phyloP scores from a whole-genome alignment of 2,888 invertebrate species.

The Mythimna albipuncta region DNA sequence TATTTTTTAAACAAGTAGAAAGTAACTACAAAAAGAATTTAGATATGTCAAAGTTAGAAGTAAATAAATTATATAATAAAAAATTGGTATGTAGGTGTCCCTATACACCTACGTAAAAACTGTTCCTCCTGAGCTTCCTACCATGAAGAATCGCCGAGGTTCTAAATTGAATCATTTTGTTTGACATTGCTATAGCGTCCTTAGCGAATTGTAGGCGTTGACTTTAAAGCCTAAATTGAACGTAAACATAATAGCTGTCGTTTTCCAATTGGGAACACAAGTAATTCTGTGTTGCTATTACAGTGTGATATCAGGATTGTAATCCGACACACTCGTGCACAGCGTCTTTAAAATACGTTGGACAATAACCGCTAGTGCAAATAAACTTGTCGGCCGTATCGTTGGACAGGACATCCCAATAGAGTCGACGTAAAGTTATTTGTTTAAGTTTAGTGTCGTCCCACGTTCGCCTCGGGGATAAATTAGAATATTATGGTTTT shows the following conservation, averaged over 20 bases:
- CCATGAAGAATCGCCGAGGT: constrained; percentile 22
- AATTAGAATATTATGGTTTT: constrained; percentile 85
- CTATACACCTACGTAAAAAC: not conserved
- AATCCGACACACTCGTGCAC: constrained; percentile 58
- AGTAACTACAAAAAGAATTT: too few species aligned
- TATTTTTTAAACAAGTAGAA: constrained; percentile 1
- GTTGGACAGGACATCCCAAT: constrained; percentile 88
- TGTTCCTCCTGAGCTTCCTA: not conserved
- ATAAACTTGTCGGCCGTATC: constrained; percentile 67
- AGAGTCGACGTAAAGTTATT: constrained; percentile 88
- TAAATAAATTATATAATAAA: not conserved
- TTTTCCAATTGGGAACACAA: constrained; percentile 68
- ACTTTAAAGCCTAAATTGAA: constrained; percentile 72
- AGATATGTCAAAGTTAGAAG: too few species aligned
- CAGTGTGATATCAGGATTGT: constrained; percentile 50
- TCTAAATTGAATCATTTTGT: constrained; percentile 70
- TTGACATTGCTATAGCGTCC: constrained; percentile 74
- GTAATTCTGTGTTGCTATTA: constrained; percentile 56
- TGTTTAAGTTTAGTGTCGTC: constrained; percentile 89
- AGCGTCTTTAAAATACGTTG: constrained; percentile 55
- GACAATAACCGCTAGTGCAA: constrained; percentile 64
- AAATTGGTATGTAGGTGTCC: not conserved
- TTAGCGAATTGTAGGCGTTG: constrained; percentile 71
- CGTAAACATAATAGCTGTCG: constrained; percentile 55
- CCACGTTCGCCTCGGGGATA: constrained; percentile 78